These are phyloP conservation scores for Nasalis larvatus DNA, from an alignment of 2,113 vertebrate species.

Conservation along the genomic window DNA sequence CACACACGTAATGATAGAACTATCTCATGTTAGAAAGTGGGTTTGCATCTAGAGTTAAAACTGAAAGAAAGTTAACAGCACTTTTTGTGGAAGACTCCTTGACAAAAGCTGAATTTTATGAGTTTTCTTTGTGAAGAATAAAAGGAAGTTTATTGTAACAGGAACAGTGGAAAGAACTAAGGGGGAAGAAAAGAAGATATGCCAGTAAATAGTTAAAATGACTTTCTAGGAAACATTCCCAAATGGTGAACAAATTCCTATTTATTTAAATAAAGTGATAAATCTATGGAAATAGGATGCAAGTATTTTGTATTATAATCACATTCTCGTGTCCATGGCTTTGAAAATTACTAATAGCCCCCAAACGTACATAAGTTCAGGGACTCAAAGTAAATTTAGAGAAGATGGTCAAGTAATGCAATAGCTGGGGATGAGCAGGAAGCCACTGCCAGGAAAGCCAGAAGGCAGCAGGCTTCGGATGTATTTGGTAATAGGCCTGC, in stretches of 20 bases:
- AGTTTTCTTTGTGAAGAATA: neutral
- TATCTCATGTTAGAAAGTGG: neutral
- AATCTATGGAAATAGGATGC: neutral
- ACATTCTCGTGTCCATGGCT: neutral
- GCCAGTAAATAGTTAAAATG: neutral
- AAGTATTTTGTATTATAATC: neutral
- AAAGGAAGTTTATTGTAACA: neutral
- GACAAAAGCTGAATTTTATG: neutral
- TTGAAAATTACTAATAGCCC: neutral
- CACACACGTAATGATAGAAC: neutral
- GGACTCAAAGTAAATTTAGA: neutral
- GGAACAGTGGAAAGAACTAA: neutral
- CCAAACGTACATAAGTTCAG: neutral
- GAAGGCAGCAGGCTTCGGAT: fast-evolving
- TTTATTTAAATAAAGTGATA: neutral
- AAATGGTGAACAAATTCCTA: neutral
- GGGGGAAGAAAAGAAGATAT: neutral
- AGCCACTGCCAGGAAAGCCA: fast-evolving
- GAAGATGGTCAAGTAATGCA: too few relatives aligned
- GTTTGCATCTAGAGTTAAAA: neutral
- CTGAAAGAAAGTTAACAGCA: neutral
- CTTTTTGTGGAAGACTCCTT: neutral
- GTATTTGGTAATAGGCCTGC: neutral
- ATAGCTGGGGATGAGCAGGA: neutral
- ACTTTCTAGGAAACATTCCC: neutral